Percentiles rank a stretch among this genome's conserved stretches.
Conservation (phyloP, 2,113 vertebrate genomes). For the Lepisosteus oculatus region DNA sequence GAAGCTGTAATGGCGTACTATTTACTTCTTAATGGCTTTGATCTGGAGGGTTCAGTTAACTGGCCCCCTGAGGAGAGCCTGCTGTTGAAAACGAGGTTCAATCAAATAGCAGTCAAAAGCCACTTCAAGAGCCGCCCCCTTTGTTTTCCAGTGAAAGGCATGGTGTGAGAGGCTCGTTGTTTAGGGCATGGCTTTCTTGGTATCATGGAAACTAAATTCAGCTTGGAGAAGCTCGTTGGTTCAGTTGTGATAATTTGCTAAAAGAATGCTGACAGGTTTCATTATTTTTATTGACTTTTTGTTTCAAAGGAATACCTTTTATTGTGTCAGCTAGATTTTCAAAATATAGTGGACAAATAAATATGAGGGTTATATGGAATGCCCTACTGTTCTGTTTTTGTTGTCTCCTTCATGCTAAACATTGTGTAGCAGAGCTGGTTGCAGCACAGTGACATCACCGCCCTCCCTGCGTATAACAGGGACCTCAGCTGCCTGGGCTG, state of each 20-base stretch:
- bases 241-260: background rate
- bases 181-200: background rate
- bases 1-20: too few species aligned
- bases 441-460: too few species aligned
- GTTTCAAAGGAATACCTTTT: background rate
- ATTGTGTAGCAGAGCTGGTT: too few species aligned
- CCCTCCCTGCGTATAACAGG: too few species aligned
- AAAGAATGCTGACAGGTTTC: background rate
- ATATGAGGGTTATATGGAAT: background rate
- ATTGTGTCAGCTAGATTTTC: background rate
- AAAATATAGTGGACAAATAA: background rate
- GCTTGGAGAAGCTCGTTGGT: background rate
- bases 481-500: too few species aligned
- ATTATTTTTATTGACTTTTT: background rate
- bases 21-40: background rate
- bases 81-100: background rate
- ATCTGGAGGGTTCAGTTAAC: background rate
- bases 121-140: background rate
- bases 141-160: slow-evolving; percentile 3
- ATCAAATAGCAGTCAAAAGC: background rate
- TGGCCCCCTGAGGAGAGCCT: background rate
- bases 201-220: slow-evolving; percentile 1
- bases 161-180: slow-evolving; percentile 9
- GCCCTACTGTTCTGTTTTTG: background rate
- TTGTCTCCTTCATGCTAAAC: background rate